Conservation (phyloP, 2,888 invertebrate species). For the Nemurella pictetii region DNA sequence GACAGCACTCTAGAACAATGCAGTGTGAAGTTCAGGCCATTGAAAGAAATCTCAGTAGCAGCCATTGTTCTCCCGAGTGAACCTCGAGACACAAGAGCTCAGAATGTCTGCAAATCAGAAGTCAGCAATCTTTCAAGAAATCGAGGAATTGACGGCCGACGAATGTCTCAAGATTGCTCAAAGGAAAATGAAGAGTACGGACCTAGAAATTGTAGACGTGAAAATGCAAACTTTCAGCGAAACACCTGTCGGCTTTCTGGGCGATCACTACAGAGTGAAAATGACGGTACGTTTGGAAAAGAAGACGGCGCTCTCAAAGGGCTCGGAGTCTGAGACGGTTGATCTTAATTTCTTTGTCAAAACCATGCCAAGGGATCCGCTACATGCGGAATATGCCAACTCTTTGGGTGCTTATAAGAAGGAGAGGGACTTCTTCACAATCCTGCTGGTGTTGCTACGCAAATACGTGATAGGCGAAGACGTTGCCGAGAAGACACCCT, state of each 20-base stretch:
- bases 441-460: too few species aligned
- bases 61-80: too few species aligned
- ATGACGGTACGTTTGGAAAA: neutral
- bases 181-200: neutral
- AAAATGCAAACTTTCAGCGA: neutral
- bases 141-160: neutral
- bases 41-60: too few species aligned
- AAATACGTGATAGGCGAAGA: slow-evolving; percentile 12
- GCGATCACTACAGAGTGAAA: neutral
- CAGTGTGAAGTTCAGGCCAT: too few species aligned
- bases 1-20: too few species aligned
- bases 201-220: neutral
- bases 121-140: neutral
- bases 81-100: too few species aligned
- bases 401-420: too few species aligned
- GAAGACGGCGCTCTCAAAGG: neutral
- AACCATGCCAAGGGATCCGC: too few species aligned
- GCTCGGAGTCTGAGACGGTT: neutral
- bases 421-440: too few species aligned
- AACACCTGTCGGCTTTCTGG: slow-evolving; percentile 3
- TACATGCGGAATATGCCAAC: too few species aligned
- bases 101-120: neutral
- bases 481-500: slow-evolving; percentile 28
- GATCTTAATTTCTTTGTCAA: too few species aligned
- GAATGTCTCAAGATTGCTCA: neutral